Conservation (phyloP, 1,140 invertebrate species). For the Atta colombica region DNA sequence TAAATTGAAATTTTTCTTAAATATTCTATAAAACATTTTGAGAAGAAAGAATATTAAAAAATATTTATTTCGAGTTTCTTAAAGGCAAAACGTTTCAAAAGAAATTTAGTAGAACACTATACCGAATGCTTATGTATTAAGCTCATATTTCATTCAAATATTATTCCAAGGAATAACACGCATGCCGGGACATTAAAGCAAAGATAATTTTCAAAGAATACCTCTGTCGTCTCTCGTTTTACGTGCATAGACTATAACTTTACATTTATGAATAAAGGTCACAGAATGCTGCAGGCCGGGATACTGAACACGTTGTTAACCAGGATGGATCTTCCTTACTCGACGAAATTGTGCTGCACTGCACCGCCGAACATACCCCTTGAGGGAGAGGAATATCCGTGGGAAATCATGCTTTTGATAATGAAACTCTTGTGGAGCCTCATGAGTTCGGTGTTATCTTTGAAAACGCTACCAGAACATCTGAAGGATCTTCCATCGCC, state of each 20-base stretch:
- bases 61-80: background rate
- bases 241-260: background rate
- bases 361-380: constrained; percentile 55
- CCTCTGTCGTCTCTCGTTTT: background rate
- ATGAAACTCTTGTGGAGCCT: constrained; percentile 77
- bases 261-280: constrained; percentile 70
- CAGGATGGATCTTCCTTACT: constrained; percentile 73
- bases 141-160: constrained; percentile 48
- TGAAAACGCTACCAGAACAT: background rate
- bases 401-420: constrained; percentile 62
- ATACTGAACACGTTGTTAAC: constrained; percentile 74
- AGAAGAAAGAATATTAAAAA: background rate
- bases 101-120: background rate
- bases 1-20: background rate
- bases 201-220: background rate
- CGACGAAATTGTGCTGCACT: constrained; percentile 30
- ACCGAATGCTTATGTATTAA: background rate
- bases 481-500: constrained; percentile 55
- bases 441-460: constrained; percentile 68
- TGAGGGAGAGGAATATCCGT: constrained; percentile 62
- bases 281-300: constrained; percentile 76
- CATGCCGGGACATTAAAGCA: background rate
- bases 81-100: background rate
- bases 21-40: constrained; percentile 26
- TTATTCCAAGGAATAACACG: constrained; percentile 21